Percentiles rank a stretch among this genome's conserved stretches.
Evolutionary conservation across 2,888 invertebrate species (phyloP).

Genomic region (Agrotis segetum): DNA sequence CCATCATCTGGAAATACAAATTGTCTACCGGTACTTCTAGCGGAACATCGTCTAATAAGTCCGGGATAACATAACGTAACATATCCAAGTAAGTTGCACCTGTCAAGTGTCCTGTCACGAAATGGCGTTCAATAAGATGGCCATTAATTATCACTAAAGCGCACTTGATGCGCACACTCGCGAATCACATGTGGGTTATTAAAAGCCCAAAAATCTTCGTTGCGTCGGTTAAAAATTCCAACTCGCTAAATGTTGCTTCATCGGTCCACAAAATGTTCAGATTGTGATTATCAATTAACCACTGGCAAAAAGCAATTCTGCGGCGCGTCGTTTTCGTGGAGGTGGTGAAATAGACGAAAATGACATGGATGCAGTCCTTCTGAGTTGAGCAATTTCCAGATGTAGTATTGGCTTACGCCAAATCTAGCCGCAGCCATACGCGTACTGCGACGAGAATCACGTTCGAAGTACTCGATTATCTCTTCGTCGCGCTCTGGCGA

Average conservation of each 20-base stretch:
- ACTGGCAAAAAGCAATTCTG: slow-evolving; percentile 2
- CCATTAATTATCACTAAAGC: not conserved
- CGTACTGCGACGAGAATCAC: not conserved
- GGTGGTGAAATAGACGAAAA: not conserved
- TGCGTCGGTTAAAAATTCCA: not conserved
- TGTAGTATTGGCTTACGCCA: not conserved
- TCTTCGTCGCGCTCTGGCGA: not conserved
- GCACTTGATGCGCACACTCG: too few relatives aligned
- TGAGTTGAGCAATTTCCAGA: not conserved
- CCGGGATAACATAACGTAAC: slow-evolving; percentile 2
- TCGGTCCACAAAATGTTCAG: not conserved
- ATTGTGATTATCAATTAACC: not conserved
- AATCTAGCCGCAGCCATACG: not conserved
- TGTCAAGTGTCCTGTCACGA: slow-evolving; percentile 5
- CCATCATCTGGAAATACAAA: not conserved
- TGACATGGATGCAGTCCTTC: not conserved
- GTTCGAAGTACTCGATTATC: slow-evolving; percentile 1
- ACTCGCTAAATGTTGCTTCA: not conserved
- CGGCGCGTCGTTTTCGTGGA: slow-evolving; percentile 3
- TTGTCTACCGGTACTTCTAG: not conserved
- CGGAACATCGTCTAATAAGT: slow-evolving; percentile 11
- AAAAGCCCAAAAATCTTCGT: not conserved
- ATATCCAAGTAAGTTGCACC: slow-evolving; percentile 8
- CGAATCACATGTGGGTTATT: too few relatives aligned
- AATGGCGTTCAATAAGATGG: slow-evolving; percentile 10